Evolutionary conservation across 2,113 vertebrate genomes (phyloP).

Genomic region (Limnothrissa miodon): DNA sequence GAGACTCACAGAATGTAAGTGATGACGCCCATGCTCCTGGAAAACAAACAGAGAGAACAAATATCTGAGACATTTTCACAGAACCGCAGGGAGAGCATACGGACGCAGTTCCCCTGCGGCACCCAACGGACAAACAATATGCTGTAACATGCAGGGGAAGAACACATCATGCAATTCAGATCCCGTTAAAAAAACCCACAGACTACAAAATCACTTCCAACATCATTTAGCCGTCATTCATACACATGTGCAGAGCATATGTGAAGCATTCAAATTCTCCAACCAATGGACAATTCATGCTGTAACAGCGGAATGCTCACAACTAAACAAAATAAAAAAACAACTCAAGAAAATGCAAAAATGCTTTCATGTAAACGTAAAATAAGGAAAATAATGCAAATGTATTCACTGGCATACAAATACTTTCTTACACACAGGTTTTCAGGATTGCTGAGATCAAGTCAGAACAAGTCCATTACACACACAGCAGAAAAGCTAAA

Average conservation of each 20-base stretch:
- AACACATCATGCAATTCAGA: background rate
- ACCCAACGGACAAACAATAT: background rate
- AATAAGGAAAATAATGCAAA: background rate
- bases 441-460: background rate
- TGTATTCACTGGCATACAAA: background rate
- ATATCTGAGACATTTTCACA: background rate
- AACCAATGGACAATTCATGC: background rate
- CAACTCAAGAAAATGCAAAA: background rate
- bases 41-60: slow-evolving; percentile 32
- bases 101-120: background rate
- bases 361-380: background rate
- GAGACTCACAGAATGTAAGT: slow-evolving; percentile 78
- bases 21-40: slow-evolving; percentile 80
- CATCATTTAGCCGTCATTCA: background rate
- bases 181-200: too few species aligned
- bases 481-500: background rate
- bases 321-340: too few species aligned
- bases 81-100: slow-evolving; percentile 12
- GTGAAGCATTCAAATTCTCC: too few species aligned
- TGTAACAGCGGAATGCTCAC: too few species aligned
- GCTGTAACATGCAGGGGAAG: too few species aligned
- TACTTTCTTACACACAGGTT: background rate
- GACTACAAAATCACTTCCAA: background rate
- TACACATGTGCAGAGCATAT: background rate
- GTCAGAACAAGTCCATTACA: slow-evolving; percentile 25